Evolutionary conservation across 2,113 vertebrate species (phyloP).

Genomic region (Boleophthalmus pectinirostris): DNA sequence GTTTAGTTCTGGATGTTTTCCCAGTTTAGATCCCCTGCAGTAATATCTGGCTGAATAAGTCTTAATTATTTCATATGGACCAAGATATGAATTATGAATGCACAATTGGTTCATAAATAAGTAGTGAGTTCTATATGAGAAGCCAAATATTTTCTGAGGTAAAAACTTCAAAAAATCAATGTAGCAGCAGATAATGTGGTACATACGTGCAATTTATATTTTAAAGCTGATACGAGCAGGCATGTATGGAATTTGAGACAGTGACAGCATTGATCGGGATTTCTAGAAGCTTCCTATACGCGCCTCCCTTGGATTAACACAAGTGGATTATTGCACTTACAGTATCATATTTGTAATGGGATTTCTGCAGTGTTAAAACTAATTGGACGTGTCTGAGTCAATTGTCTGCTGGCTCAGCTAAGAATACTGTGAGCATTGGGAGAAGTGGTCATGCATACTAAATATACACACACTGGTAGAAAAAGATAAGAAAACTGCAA

Average conservation of each 20-base stretch:
- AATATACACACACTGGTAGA: not conserved
- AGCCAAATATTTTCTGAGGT: not conserved
- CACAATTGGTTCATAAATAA: no score
- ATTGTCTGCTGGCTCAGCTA: constrained; percentile 54
- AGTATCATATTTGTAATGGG: constrained; percentile 69
- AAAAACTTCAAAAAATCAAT: not conserved
- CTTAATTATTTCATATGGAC: not conserved
- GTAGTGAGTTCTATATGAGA: no score
- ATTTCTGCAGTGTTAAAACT: constrained; percentile 50
- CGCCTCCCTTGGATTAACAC: constrained; percentile 51
- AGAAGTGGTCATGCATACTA: not conserved
- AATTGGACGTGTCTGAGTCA: constrained; percentile 59
- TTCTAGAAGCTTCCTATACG: constrained; percentile 9
- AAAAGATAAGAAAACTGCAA: not conserved
- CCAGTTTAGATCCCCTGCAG: not conserved
- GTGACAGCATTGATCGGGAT: constrained; percentile 14
- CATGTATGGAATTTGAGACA: not conserved
- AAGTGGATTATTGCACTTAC: constrained; percentile 60
- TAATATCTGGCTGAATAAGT: not conserved
- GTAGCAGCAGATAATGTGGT: not conserved
- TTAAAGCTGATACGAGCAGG: not conserved
- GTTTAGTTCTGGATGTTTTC: not conserved
- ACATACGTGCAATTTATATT: constrained; percentile 6
- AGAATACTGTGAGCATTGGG: constrained; percentile 37
- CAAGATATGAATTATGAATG: not conserved